phyloP scores from a whole-genome alignment of 2,797 vertebrate genomes.

The Chiloscyllium punctatum region DNA sequence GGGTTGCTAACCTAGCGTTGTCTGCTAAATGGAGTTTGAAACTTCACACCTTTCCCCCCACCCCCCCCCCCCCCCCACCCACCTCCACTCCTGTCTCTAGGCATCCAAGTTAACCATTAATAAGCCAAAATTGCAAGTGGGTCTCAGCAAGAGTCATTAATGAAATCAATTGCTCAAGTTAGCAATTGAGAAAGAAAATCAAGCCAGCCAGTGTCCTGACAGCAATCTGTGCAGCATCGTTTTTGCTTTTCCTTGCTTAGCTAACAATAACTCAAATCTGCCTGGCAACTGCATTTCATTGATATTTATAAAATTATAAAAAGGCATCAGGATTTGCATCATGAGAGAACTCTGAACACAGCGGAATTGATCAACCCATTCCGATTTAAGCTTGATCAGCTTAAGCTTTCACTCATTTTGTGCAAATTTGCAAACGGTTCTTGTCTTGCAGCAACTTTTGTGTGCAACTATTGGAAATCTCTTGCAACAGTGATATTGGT shows the following conservation, averaged over 20 bases:
- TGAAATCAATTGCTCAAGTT: not conserved
- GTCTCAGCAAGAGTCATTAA: not conserved
- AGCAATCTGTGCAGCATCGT: not conserved
- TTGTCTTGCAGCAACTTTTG: not conserved
- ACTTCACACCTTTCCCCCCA: not conserved
- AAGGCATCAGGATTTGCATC: not conserved
- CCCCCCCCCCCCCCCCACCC: not conserved
- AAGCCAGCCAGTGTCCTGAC: not conserved
- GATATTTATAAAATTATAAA: not conserved
- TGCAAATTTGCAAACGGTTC: not conserved
- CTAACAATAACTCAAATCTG: not conserved
- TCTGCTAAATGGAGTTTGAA: not conserved
- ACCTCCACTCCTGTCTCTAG: not conserved
- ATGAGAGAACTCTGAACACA: not conserved
- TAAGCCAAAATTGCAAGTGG: not conserved
- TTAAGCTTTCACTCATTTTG: not conserved
- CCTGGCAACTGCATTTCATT: not conserved
- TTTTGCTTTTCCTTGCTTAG: not conserved
- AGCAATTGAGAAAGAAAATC: not conserved
- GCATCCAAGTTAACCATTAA: not conserved
- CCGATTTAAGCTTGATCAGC: not conserved
- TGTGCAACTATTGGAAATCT: not conserved
- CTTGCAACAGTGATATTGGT: not conserved
- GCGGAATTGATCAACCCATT: not conserved
- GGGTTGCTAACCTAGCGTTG: not conserved